phyloP scores from a whole-genome alignment of 2,113 vertebrate species.

The Lycaon pictus region DNA sequence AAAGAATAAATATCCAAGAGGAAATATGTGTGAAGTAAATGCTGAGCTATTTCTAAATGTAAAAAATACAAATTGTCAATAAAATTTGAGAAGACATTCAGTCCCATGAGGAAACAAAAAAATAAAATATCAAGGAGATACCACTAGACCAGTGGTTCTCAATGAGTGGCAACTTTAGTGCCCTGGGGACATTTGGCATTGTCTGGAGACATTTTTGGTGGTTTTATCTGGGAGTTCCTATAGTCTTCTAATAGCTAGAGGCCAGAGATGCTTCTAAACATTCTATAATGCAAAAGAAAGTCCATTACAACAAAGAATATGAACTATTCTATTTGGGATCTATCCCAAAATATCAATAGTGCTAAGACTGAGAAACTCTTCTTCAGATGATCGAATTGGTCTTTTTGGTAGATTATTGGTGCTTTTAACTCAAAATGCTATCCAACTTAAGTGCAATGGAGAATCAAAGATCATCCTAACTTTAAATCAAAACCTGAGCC shows the following conservation, averaged over 20 bases:
- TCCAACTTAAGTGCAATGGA: not conserved
- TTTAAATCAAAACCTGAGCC: not conserved
- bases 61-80: not conserved
- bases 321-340: too few relatives aligned
- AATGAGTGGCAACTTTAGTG: not conserved
- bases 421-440: conserved; percentile 17
- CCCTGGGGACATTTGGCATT: not conserved
- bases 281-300: not conserved
- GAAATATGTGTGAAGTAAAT: not conserved
- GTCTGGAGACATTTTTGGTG: not conserved
- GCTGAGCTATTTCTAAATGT: not conserved
- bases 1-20: not conserved
- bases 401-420: not conserved
- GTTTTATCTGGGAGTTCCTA: not conserved
- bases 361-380: not conserved
- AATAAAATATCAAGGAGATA: not conserved
- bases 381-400: not conserved
- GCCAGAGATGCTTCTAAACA: not conserved
- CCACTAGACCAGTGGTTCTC: not conserved
- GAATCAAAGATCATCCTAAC: not conserved
- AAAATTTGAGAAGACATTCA: not conserved
- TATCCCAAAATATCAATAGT: not conserved
- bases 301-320: not conserved
- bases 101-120: not conserved
- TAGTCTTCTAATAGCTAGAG: not conserved